These are phyloP conservation scores for Datnioides undecimradiatus DNA, from an alignment of 2,113 vertebrate genomes.

Conservation along the genomic window DNA sequence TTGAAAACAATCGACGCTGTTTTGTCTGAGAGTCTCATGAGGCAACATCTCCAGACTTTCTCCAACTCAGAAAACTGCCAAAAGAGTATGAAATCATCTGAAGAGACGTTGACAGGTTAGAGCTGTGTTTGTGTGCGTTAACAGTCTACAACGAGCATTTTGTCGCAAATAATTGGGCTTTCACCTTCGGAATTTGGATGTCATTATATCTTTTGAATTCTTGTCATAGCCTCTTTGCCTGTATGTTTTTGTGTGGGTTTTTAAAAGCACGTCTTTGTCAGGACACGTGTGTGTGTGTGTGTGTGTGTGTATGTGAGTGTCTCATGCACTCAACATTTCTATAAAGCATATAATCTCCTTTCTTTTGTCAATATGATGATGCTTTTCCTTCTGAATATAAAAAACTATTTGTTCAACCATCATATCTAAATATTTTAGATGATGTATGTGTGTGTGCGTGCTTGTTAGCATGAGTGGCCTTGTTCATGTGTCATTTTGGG, in stretches of 20 bases:
- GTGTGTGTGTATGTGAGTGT: not conserved
- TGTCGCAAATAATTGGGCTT: slow-evolving; percentile 46
- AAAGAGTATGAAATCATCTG: slow-evolving; percentile 24
- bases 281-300: not conserved
- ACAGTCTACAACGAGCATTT: slow-evolving; percentile 40
- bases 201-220: slow-evolving; percentile 40
- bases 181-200: slow-evolving; percentile 21
- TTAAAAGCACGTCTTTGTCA: slow-evolving; percentile 1
- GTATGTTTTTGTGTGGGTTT: not conserved
- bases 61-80: slow-evolving; percentile 42
- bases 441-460: not conserved
- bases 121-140: slow-evolving; percentile 35
- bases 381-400: not conserved
- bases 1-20: slow-evolving; percentile 15
- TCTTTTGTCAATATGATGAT: not conserved
- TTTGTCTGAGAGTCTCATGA: slow-evolving; percentile 8
- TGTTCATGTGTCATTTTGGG: slow-evolving; percentile 3
- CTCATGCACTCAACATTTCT: slow-evolving; percentile 6
- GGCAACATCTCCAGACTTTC: slow-evolving; percentile 9
- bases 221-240: slow-evolving; percentile 13
- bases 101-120: slow-evolving; percentile 37
- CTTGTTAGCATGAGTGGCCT: not conserved
- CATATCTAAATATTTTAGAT: slow-evolving; percentile 4
- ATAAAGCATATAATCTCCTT: slow-evolving; percentile 10
- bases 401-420: slow-evolving; percentile 3